These are phyloP conservation scores for Tachina grossa DNA, from an alignment of 2,888 invertebrate species.

Conservation along the genomic window DNA sequence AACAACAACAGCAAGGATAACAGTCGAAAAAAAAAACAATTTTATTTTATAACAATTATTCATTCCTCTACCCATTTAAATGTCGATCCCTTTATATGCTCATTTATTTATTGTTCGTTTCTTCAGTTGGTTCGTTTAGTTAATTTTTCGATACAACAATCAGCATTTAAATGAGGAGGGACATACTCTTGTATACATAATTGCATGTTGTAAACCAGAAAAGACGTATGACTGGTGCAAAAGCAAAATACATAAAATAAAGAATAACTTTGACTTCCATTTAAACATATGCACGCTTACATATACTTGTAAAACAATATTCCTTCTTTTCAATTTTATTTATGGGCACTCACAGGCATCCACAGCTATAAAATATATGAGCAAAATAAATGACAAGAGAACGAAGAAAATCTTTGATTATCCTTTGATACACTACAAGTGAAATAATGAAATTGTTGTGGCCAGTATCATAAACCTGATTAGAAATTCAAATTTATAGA, in stretches of 20 bases:
- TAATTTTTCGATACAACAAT: conserved; percentile 69
- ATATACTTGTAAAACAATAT: conserved; percentile 1
- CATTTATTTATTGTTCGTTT: conserved; percentile 35
- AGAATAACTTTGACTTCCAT: conserved; percentile 17
- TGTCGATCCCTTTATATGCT: not conserved
- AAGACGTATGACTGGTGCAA: not conserved
- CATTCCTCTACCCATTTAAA: conserved; percentile 17
- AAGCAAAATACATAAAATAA: not conserved
- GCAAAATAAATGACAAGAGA: not conserved
- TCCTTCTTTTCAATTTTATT: not conserved
- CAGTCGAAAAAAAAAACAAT: conserved; percentile 8
- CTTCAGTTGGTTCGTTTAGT: conserved; percentile 56
- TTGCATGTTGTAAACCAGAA: conserved; percentile 34
- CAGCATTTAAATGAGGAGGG: conserved; percentile 70
- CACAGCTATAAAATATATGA: not conserved
- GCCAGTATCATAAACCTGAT: too few relatives aligned
- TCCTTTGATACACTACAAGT: conserved; percentile 25
- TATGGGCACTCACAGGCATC: not conserved
- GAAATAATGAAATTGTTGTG: not conserved
- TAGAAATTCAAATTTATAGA: too few relatives aligned
- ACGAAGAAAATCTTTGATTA: not conserved
- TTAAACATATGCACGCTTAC: not conserved
- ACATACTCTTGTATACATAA: conserved; percentile 32
- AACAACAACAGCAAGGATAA: conserved; percentile 8
- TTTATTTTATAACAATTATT: conserved; percentile 60